A percentile compares a stretch with the other conserved stretches of the same genome.
phyloP scores from a whole-genome alignment of 2,113 vertebrate genomes.

The Varanus komodoensis region DNA sequence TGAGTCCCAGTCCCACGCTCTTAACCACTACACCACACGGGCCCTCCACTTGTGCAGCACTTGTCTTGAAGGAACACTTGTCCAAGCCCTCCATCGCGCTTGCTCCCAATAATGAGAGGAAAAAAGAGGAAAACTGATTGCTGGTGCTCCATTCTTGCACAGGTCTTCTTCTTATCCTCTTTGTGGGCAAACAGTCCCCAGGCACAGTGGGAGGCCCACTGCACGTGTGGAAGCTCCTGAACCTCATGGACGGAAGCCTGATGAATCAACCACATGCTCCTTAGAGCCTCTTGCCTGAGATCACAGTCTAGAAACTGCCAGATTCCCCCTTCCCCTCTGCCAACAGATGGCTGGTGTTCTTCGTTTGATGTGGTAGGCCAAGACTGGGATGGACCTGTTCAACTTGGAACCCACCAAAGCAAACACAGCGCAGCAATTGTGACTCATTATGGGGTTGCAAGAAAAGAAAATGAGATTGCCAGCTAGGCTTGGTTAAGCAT shows the following conservation, averaged over 20 bases:
- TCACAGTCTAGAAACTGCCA: not conserved
- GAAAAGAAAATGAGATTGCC: not conserved
- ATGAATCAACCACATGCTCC: not conserved
- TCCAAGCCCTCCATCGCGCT: too few species aligned
- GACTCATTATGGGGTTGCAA: not conserved
- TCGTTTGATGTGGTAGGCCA: too few species aligned
- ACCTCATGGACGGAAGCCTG: not conserved
- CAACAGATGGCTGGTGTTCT: too few species aligned
- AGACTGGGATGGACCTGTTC: not conserved
- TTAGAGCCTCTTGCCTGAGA: not conserved
- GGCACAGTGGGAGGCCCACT: not conserved
- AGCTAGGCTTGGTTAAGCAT: too few species aligned
- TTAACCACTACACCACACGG: too few species aligned
- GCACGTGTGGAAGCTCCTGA: not conserved
- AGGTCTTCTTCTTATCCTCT: not conserved
- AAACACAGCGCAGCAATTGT: not conserved
- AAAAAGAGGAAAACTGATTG: too few species aligned
- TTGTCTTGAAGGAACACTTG: too few species aligned
- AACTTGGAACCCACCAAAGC: not conserved
- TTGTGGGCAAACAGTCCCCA: not conserved
- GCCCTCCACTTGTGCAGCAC: too few species aligned
- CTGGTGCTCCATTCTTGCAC: not conserved
- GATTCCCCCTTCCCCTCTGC: too few species aligned
- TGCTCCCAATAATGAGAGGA: too few species aligned
- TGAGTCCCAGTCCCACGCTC: too few species aligned